Evolutionary conservation across 2,888 invertebrate genomes (phyloP).

Genomic region (Norana najaformis): DNA sequence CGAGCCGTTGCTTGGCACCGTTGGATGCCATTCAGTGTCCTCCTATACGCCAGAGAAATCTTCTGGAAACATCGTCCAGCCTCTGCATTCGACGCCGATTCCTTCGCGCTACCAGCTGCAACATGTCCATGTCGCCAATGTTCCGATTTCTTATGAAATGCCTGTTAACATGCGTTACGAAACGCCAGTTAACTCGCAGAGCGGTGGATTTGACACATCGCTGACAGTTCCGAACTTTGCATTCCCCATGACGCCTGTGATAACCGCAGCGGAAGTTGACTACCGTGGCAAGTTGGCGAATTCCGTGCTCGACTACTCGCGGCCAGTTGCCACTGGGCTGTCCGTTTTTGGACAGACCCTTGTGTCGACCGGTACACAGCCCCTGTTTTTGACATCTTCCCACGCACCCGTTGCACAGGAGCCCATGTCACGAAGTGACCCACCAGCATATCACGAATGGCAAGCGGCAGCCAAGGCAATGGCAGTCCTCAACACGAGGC

Average conservation of each 20-base stretch:
- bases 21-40: not conserved
- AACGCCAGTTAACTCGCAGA: no score
- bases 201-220: not conserved
- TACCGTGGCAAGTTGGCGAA: not conserved
- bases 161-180: not conserved
- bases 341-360: not conserved
- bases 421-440: not conserved
- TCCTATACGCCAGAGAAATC: not conserved
- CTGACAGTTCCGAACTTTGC: not conserved
- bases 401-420: not conserved
- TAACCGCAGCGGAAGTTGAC: slow-evolving; percentile 17
- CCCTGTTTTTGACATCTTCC: not conserved
- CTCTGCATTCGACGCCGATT: not conserved
- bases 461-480: slow-evolving; percentile 8
- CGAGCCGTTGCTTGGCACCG: not conserved
- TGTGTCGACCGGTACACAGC: not conserved
- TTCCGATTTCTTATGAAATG: not conserved
- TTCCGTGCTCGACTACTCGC: not conserved
- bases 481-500: not conserved
- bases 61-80: not conserved
- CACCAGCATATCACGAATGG: slow-evolving; percentile 15
- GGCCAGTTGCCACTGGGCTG: not conserved
- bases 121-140: not conserved
- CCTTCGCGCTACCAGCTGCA: not conserved
- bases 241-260: not conserved